Conservation (phyloP, 2,888 invertebrate genomes). For the Arrhopalites spinosus region DNA sequence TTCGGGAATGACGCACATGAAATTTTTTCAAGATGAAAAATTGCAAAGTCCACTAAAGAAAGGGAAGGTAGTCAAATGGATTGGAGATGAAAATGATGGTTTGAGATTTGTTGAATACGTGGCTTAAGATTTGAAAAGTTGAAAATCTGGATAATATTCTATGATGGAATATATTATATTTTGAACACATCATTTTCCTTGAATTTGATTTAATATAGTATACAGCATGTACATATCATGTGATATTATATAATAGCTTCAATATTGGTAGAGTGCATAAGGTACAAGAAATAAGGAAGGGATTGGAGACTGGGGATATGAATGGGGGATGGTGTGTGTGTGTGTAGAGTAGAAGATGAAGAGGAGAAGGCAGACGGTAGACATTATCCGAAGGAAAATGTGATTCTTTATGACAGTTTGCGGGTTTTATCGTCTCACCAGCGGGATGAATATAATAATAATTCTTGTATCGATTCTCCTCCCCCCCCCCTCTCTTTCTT, state of each 20-base stretch:
- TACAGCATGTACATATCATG: too few relatives aligned
- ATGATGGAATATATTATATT: too few relatives aligned
- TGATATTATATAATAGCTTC: not conserved
- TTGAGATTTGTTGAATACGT: too few relatives aligned
- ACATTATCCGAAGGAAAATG: constrained; percentile 39
- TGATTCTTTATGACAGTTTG: constrained; percentile 41
- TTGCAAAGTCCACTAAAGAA: too few relatives aligned
- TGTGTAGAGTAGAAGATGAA: not conserved
- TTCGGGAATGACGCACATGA: not conserved
- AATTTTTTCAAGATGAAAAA: not conserved
- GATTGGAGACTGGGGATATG: not conserved
- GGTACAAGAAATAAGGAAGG: not conserved
- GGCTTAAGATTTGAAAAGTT: too few relatives aligned
- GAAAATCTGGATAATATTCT: too few relatives aligned
- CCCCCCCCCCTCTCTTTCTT: constrained; percentile 4
- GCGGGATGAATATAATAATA: constrained; percentile 41
- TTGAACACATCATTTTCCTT: too few relatives aligned
- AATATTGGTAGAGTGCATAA: not conserved
- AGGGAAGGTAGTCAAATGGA: too few relatives aligned
- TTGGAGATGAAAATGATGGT: too few relatives aligned
- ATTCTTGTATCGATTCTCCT: constrained; percentile 40
- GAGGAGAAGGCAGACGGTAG: not conserved
- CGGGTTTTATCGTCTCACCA: constrained; percentile 37
- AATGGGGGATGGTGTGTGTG: not conserved
- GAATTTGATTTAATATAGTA: too few relatives aligned